A percentile compares a stretch with the other conserved stretches of the same genome.
These are phyloP conservation scores for Smutsia temminckii DNA, from an alignment of 2,797 vertebrate genomes.

Conservation along the genomic window DNA sequence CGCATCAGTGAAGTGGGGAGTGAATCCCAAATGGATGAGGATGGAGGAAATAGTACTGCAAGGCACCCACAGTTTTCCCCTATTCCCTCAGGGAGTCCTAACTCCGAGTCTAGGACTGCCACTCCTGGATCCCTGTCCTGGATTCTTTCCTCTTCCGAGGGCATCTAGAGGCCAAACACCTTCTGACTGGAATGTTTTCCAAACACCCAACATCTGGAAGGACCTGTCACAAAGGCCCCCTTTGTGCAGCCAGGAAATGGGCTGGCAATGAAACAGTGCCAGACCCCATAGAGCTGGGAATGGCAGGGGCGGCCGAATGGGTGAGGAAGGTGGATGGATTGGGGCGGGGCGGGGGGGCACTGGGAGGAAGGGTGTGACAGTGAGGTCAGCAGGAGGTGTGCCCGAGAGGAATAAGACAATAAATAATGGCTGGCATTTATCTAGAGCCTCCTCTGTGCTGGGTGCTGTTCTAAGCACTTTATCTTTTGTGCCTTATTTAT, in stretches of 20 bases:
- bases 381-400: not conserved
- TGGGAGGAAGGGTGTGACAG: not conserved
- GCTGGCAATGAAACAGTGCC: constrained; percentile 72
- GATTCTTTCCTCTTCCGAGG: constrained; percentile 36
- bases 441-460: rapidly evolving
- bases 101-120: not conserved
- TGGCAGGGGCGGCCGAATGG: not conserved
- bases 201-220: constrained; percentile 85
- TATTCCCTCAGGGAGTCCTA: not conserved
- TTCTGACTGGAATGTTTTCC: constrained; percentile 46
- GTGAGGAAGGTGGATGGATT: rapidly evolving
- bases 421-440: not conserved
- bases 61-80: not conserved
- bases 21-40: rapidly evolving
- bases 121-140: not conserved
- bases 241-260: constrained; percentile 79
- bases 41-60: rapidly evolving
- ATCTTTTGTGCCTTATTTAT: not conserved
- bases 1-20: rapidly evolving
- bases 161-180: constrained; percentile 76
- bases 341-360: rapidly evolving
- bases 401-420: rapidly evolving
- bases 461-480: not conserved
- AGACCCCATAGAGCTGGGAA: constrained; percentile 40
- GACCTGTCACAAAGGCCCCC: constrained; percentile 78